Evolutionary conservation across 1,140 invertebrate species (phyloP).

Genomic region (Pristionchus pacificus): DNA sequence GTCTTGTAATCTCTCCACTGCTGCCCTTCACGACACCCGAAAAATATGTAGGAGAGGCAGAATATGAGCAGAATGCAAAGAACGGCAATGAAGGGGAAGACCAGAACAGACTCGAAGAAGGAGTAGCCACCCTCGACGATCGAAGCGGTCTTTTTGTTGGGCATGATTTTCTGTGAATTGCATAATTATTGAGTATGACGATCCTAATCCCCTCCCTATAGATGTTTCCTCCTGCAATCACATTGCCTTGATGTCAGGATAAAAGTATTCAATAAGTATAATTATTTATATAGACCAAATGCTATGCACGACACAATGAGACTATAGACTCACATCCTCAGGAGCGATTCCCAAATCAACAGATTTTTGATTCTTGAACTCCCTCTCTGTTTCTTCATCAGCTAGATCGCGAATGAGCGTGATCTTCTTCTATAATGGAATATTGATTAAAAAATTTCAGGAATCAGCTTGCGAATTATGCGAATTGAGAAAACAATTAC

Average conservation of each 20-base stretch:
- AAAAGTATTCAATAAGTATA: too few relatives aligned
- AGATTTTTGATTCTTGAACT: constrained; percentile 9
- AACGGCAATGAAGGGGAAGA: constrained; percentile 24
- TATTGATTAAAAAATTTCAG: not conserved
- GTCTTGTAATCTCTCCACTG: constrained; percentile 31
- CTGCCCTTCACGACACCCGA: constrained; percentile 27
- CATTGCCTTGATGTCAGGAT: too few relatives aligned
- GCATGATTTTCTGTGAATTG: not conserved
- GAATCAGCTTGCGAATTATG: not conserved
- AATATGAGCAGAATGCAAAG: constrained; percentile 17
- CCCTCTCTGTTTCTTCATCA: constrained; percentile 22
- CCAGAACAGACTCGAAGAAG: constrained; percentile 50
- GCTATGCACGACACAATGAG: too few relatives aligned
- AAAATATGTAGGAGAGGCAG: constrained; percentile 21
- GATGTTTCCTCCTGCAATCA: too few relatives aligned
- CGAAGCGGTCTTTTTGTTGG: constrained; percentile 5
- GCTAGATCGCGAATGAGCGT: constrained; percentile 43
- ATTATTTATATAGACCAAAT: too few relatives aligned
- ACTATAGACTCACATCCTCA: too few relatives aligned
- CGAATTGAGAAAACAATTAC: constrained; percentile 33
- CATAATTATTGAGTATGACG: too few relatives aligned
- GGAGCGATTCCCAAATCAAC: not conserved
- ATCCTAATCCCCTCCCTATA: too few relatives aligned
- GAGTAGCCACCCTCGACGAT: constrained; percentile 24
- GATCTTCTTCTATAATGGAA: constrained; percentile 6